Base-by-base conservation (phyloP, 2,888 invertebrate species). In the Neoaliturus tenellus region DNA sequence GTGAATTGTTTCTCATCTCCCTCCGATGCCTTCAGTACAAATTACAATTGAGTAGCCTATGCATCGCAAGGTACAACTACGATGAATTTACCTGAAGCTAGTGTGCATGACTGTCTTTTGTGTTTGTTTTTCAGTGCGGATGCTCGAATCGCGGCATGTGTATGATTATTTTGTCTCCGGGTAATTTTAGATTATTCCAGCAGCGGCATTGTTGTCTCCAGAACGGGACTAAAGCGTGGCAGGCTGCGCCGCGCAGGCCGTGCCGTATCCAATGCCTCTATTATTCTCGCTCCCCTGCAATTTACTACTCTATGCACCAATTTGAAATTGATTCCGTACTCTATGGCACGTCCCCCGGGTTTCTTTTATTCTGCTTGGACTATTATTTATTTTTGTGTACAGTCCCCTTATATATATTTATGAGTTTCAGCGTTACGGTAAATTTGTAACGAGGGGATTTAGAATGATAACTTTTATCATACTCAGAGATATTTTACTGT, bases 271-370 rank as follows among this genome's bases (percentile, higher is more conserved):
- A 28, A 62, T 28, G 17, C 62, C 62, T 31, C 62, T 62, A 62
- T 62, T 28, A 62, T 62, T 28, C 28, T 17, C 4, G 23, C 62
- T 62, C 62, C 62, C 31, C 62, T 31, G 62, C 31, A 28, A 62
- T 62, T 62, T 62, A 62, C 62, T 62, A 28, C 28, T 62, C 62
- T 31, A 62, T 62, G 62, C 62, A 62, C 28, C 62, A 62, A 62
- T 62, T 62, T 28, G 62, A 28, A 62, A 62, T 62, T 28, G 62
- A 62, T 25, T 28, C 62, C 31, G 62, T 28, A 62, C 62, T 62
- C 62, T 62, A 62, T 62, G 62, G 62, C 31, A 31, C 31, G 62
- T 25, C 25, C 14, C 31, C 14, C 62, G 62, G 12, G 62, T 31
- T 62, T 17, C 62, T 25, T 28, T 31, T 31, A 62, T 62, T 62